phyloP scores from a whole-genome alignment of 2,888 invertebrate species.

The Invenusta paracnida region DNA sequence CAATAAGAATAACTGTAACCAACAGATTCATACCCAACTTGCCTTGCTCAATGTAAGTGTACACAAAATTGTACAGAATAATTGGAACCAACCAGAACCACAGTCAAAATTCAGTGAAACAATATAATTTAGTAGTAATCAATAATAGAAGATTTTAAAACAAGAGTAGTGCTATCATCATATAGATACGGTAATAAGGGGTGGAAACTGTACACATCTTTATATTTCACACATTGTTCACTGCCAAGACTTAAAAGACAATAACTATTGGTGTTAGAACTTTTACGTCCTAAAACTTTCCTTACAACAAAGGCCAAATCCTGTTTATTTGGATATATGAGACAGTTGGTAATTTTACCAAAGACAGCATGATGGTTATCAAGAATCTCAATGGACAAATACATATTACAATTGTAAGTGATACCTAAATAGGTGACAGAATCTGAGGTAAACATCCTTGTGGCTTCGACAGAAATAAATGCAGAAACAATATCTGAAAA shows the following conservation, averaged over 20 bases:
- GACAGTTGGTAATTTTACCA: background rate
- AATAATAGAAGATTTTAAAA: background rate
- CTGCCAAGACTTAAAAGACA: background rate
- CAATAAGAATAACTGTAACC: too few relatives aligned
- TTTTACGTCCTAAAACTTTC: background rate
- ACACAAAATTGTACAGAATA: too few relatives aligned
- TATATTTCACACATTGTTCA: background rate
- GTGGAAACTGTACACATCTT: background rate
- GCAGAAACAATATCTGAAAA: too few relatives aligned
- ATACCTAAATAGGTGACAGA: too few relatives aligned
- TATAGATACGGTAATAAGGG: background rate
- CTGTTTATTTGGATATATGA: background rate
- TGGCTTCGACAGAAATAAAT: too few relatives aligned
- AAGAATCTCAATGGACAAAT: background rate
- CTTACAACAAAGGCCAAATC: background rate
- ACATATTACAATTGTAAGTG: background rate
- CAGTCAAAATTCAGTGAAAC: too few relatives aligned
- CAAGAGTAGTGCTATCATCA: background rate
- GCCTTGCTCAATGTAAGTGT: too few relatives aligned
- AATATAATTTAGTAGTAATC: too few relatives aligned
- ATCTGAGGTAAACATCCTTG: too few relatives aligned
- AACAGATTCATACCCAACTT: too few relatives aligned
- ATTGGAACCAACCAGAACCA: too few relatives aligned
- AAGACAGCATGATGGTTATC: too few relatives aligned
- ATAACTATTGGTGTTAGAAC: background rate